Percentiles rank a stretch among this genome's conserved stretches.
phyloP scores from a whole-genome alignment of 2,113 vertebrate species.

The Xiphias gladius region DNA sequence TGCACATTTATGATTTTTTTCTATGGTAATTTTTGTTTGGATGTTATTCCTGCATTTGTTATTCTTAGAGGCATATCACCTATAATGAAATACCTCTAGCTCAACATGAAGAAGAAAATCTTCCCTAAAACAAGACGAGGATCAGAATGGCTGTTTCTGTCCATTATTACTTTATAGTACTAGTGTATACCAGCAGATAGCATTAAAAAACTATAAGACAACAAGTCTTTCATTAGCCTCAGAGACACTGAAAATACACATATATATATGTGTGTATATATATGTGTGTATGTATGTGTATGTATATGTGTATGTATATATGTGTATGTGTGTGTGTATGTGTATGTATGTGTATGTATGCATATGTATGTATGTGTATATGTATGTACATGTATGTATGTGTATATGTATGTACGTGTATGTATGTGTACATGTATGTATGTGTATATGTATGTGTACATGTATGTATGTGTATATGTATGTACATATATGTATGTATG shows the following conservation, averaged over 20 bases:
- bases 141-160: neutral
- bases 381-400: no score
- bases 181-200: slow-evolving; percentile 62
- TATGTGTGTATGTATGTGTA: no score
- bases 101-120: neutral
- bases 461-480: no score
- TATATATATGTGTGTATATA: no score
- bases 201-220: slow-evolving; percentile 38
- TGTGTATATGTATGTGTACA: no score
- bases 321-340: no score
- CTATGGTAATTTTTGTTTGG: neutral
- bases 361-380: no score
- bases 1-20: neutral
- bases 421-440: no score
- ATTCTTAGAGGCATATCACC: neutral
- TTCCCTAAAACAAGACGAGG: neutral
- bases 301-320: no score
- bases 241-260: neutral
- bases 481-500: no score
- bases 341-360: no score
- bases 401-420: no score
- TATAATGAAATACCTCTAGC: neutral
- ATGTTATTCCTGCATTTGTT: neutral
- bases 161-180: slow-evolving; percentile 3
- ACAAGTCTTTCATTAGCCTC: neutral